Evolutionary conservation across 2,797 vertebrate species (phyloP).

Genomic region (Trachurus trachurus): DNA sequence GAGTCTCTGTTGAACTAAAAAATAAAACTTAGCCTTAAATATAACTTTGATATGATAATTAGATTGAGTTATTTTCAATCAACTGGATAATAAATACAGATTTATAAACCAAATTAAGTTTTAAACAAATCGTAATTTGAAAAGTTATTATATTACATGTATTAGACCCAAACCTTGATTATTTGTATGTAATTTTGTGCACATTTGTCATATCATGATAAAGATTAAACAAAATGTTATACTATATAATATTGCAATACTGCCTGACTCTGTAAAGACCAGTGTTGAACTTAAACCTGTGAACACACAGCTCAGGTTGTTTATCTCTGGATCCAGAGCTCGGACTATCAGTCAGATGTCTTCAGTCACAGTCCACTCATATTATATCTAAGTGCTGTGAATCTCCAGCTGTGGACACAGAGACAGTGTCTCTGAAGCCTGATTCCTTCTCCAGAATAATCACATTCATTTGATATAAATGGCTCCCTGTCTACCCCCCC

Average conservation of each 20-base stretch:
- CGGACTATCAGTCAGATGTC: background rate
- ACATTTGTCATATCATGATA: background rate
- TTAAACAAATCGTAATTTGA: background rate
- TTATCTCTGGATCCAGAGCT: background rate
- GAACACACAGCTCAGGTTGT: background rate
- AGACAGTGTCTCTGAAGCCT: conserved; percentile 37
- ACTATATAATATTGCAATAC: too few species aligned
- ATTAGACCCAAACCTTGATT: too few species aligned
- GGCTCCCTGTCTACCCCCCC: conserved; percentile 45
- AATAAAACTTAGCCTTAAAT: too few species aligned
- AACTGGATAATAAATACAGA: too few species aligned
- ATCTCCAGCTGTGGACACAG: conserved; percentile 36
- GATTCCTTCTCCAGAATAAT: conserved; percentile 62
- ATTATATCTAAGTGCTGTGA: conserved; percentile 27
- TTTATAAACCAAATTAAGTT: background rate
- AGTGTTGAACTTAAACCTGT: background rate
- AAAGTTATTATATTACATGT: too few species aligned
- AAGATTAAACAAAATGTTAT: background rate
- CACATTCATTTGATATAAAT: conserved; percentile 73
- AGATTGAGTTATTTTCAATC: too few species aligned
- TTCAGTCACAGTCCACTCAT: conserved; percentile 19
- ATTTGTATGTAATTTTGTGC: background rate
- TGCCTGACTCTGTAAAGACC: background rate
- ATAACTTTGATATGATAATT: too few species aligned
- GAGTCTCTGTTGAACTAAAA: too few species aligned